Evolutionary conservation across 2,888 invertebrate species (phyloP).

Genomic region (Coelinius sp.): DNA sequence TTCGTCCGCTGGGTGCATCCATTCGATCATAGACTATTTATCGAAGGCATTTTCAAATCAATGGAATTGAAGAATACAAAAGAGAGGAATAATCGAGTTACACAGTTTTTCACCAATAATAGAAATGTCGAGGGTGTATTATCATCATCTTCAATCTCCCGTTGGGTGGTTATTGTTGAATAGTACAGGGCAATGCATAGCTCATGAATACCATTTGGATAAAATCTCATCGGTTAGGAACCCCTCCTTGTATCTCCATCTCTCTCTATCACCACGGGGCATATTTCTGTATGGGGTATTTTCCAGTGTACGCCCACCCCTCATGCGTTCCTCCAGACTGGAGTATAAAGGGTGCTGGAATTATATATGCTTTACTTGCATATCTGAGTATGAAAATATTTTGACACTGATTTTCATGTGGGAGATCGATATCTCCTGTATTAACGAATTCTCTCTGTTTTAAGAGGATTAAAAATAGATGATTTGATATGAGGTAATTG

Average conservation of each 20-base stretch:
- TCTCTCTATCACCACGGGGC: conserved; percentile 49
- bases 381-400: conserved; percentile 57
- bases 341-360: conserved; percentile 44
- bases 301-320: neutral
- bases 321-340: conserved; percentile 19
- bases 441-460: neutral
- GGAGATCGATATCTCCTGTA: conserved; percentile 39
- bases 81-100: conserved; percentile 40
- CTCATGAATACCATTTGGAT: conserved; percentile 66
- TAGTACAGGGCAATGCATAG: conserved; percentile 34
- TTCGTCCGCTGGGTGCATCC: too few relatives aligned
- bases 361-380: conserved; percentile 22
- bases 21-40: too few relatives aligned
- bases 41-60: neutral
- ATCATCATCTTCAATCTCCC: conserved; percentile 50
- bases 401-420: conserved; percentile 55
- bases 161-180: conserved; percentile 36
- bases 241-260: conserved; percentile 37
- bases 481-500: neutral
- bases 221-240: conserved; percentile 62
- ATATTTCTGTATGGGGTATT: conserved; percentile 45
- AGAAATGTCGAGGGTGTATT: conserved; percentile 53
- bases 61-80: neutral
- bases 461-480: neutral
- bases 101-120: conserved; percentile 53